A percentile compares a stretch with the other conserved stretches of the same genome.
Evolutionary conservation across 2,888 invertebrate genomes (phyloP).

Genomic region (Amphipyra berbera): DNA sequence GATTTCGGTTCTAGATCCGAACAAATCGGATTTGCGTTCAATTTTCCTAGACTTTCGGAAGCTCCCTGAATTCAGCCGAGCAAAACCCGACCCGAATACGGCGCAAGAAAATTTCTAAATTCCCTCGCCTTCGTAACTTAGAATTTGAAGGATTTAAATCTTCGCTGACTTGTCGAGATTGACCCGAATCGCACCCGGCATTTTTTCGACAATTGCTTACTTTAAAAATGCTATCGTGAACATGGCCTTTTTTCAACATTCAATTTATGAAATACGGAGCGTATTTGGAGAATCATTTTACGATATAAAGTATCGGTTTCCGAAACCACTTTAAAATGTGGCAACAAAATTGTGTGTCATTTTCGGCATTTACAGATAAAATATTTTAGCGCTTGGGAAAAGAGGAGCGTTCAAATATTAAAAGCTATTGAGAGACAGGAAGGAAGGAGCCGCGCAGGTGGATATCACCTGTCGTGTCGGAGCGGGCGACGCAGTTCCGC

Average conservation of each 20-base stretch:
- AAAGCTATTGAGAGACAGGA: conserved; percentile 70
- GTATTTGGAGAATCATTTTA: conserved; percentile 33
- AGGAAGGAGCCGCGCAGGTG: conserved; percentile 78
- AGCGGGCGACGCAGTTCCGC: conserved; percentile 51
- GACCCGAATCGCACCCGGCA: conserved; percentile 68
- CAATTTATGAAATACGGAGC: conserved; percentile 29
- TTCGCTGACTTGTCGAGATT: conserved; percentile 72
- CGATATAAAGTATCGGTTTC: conserved; percentile 41
- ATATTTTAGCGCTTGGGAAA: conserved; percentile 59
- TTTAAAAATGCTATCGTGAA: conserved; percentile 35
- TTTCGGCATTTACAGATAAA: conserved; percentile 57
- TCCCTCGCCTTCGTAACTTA: conserved; percentile 72
- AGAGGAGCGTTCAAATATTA: conserved; percentile 63
- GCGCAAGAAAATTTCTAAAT: conserved; percentile 74
- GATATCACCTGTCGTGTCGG: conserved; percentile 72
- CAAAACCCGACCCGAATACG: conserved; percentile 79
- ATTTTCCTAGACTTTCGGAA: conserved; percentile 85
- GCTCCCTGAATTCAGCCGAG: conserved; percentile 73
- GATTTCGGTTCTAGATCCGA: conserved; percentile 74
- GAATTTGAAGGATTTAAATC: conserved; percentile 81
- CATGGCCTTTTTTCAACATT: conserved; percentile 29
- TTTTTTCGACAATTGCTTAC: conserved; percentile 48
- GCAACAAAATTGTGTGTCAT: conserved; percentile 55
- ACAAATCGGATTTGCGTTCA: conserved; percentile 88
- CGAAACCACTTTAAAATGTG: conserved; percentile 35